These are phyloP conservation scores for Leptarthrus brevirostris DNA, from an alignment of 2,888 invertebrate genomes.

Conservation along the genomic window DNA sequence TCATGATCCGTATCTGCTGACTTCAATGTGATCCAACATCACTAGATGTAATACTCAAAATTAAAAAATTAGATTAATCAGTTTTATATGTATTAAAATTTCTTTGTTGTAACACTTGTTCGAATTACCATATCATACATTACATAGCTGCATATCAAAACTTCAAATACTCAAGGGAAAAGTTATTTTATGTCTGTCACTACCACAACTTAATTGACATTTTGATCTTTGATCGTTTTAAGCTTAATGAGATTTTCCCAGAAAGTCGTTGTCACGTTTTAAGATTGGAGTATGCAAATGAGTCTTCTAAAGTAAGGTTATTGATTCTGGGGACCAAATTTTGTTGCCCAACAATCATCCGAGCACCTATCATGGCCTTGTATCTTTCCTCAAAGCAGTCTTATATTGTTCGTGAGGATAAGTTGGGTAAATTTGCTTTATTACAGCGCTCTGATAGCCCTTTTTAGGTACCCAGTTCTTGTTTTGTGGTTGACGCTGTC, in stretches of 20 bases:
- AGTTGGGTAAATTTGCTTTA: neutral
- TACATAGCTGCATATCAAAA: no score
- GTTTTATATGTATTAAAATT: no score
- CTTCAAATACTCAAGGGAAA: neutral
- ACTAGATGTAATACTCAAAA: no score
- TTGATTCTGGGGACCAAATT: constrained; percentile 5
- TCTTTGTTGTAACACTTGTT: no score
- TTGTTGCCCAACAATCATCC: neutral
- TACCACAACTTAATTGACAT: neutral
- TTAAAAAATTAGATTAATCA: no score
- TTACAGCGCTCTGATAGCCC: neutral
- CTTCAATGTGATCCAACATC: no score
- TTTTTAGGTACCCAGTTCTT: constrained; percentile 1
- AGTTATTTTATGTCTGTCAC: neutral
- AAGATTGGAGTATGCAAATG: constrained; percentile 33
- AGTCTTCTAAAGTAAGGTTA: neutral
- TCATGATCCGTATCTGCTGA: no score
- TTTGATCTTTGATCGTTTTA: constrained; percentile 31
- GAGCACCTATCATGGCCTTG: neutral
- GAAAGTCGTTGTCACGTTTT: constrained; percentile 9
- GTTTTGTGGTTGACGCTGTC: neutral
- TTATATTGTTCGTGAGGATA: constrained; percentile 6
- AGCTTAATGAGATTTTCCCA: constrained; percentile 13
- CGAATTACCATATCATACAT: no score
- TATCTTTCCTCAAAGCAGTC: constrained; percentile 1